Conservation (phyloP, 2,113 vertebrate genomes). For the Cyphomyrus plagiostoma region DNA sequence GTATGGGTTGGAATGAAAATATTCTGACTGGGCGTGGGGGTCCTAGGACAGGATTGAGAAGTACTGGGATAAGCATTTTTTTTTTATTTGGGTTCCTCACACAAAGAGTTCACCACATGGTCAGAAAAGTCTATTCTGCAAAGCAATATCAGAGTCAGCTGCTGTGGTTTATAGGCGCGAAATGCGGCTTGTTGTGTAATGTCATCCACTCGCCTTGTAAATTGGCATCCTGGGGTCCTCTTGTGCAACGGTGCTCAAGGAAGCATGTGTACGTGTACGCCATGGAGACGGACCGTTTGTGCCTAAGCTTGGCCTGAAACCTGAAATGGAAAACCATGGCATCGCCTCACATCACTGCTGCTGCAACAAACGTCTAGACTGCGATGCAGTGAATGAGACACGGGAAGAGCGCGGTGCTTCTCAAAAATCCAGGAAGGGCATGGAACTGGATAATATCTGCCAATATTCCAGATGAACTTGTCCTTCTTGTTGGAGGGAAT, state of each 20-base stretch:
- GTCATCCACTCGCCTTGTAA: too few relatives aligned
- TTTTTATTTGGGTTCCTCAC: background rate
- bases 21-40: background rate
- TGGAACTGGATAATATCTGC: background rate
- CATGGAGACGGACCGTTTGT: background rate
- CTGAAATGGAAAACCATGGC: background rate
- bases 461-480: background rate
- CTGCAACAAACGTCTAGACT: background rate
- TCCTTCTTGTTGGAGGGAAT: background rate
- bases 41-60: background rate
- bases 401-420: too few relatives aligned
- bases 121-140: background rate
- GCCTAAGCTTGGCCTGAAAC: background rate
- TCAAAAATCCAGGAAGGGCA: background rate
- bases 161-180: background rate
- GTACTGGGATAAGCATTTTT: background rate
- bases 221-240: background rate
- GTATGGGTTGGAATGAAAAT: background rate
- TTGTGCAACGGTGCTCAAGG: background rate
- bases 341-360: background rate
- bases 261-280: background rate
- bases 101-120: background rate
- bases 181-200: background rate
- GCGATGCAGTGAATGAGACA: background rate
- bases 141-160: background rate